These are phyloP conservation scores for Tinea pellionella DNA, from an alignment of 2,888 invertebrate species.

Conservation along the genomic window DNA sequence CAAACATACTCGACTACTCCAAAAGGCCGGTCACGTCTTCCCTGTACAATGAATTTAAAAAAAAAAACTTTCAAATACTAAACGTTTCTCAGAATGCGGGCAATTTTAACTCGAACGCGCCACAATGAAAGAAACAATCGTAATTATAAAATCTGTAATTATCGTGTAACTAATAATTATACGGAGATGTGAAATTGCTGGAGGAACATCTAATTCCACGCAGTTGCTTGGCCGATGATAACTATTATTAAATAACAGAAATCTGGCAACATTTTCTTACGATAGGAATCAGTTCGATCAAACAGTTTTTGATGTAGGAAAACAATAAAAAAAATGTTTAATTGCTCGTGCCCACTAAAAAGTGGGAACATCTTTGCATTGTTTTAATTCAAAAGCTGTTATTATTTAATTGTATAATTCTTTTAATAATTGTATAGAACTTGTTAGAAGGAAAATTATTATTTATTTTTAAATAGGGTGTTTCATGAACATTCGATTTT, in stretches of 20 bases:
- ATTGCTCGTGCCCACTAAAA: not conserved
- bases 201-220: not conserved
- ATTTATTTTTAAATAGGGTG: too few species aligned
- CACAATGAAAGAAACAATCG: constrained; percentile 16
- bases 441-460: too few species aligned
- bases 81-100: constrained; percentile 13
- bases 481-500: too few species aligned
- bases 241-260: not conserved
- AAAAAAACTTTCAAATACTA: not conserved
- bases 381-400: not conserved
- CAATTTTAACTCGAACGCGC: constrained; percentile 13
- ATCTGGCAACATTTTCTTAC: constrained; percentile 2
- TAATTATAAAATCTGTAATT: constrained; percentile 14
- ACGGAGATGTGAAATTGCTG: not conserved
- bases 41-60: constrained; percentile 8
- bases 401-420: not conserved
- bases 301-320: not conserved
- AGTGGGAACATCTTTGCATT: constrained; percentile 5
- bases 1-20: constrained; percentile 6
- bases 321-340: not conserved
- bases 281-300: not conserved
- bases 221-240: not conserved
- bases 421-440: not conserved
- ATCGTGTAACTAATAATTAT: constrained; percentile 15
- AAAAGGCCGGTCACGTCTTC: constrained; percentile 12